Evolutionary conservation across 2,797 vertebrate species (phyloP), one percentile per base, ranked within the genome.

Genomic region (Merluccius polli): DNA sequence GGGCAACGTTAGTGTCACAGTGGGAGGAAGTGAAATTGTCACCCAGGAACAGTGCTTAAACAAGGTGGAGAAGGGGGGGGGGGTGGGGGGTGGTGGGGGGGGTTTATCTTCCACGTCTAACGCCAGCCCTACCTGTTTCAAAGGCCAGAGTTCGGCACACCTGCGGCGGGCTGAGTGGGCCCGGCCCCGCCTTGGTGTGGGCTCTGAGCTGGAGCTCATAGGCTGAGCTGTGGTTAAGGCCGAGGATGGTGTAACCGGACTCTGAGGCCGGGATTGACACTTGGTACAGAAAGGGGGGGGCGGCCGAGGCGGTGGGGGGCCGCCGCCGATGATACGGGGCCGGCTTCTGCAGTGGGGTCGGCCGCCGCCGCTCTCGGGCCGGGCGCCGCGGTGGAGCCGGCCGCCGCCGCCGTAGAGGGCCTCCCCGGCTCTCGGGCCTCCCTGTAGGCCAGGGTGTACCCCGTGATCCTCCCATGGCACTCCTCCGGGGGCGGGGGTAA

Each of bases 151-250:
- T 97, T 92, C 90, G 94, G 92, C 95, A 95, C 92, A 95, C 92
- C 89, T 96, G 91, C 48, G 93, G 94, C 27, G 96, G 95, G 92
- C 96, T 95, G 94, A 95, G 96, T 16, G 96, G 97, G 83, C 96
- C 97, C 0, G 96, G 95, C 88, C 97, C 96, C 75, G 94, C 96
- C 91, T 92, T 94, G 90, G 95, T 97, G 92, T 95, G 95, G 80
- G 95, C 96, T 81, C 95, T 95, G 88, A 98, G 94, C 92, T 95
- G 97, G 89, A 98, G 94, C 77, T 95, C 94, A 78, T 98, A 98
- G 88, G 92, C 93, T 31, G 95, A 96, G 93, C 96, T 95, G 85
- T 96, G 95, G 93, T 95, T 95, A 87, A 97, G 95, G 90, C 95
- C 95, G 82, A 91, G 92, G 86, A 97, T 89, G 75, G 93, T 96